Percentiles rank a stretch among this genome's conserved stretches.
Conservation (phyloP, 2,797 vertebrate species). For the Myotis myotis region DNA sequence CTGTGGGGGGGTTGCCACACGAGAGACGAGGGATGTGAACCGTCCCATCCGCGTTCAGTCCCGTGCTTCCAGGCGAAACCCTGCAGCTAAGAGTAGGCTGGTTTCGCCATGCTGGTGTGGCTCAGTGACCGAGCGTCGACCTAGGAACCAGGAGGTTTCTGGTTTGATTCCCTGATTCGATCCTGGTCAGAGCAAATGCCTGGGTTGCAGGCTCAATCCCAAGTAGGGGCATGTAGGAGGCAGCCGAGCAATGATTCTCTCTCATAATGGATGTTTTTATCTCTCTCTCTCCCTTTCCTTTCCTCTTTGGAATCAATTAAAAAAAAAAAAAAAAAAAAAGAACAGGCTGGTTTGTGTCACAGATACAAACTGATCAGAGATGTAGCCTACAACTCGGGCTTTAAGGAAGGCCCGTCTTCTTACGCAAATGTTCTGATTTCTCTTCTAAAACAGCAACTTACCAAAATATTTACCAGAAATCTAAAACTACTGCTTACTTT, state of each 20-base stretch:
- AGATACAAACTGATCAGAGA: background rate
- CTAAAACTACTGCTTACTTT: conserved; percentile 21
- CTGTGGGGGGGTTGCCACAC: background rate
- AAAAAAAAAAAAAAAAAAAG: no score
- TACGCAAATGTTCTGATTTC: background rate
- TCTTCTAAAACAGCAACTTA: background rate
- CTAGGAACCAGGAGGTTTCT: no score
- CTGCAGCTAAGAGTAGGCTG: background rate
- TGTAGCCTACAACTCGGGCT: background rate
- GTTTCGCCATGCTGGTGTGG: background rate
- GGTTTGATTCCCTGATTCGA: no score
- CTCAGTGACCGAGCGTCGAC: no score
- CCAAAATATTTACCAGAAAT: background rate
- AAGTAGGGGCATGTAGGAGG: no score
- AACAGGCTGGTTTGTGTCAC: background rate
- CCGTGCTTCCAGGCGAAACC: background rate
- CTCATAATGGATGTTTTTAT: no score
- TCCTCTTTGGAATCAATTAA: no score
- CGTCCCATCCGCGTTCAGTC: background rate
- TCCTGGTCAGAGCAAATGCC: no score
- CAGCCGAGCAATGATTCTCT: no score
- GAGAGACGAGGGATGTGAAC: background rate
- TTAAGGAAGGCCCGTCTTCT: background rate
- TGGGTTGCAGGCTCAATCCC: no score
- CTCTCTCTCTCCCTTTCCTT: no score